A percentile compares a stretch with the other conserved stretches of the same genome.
Conservation (phyloP, 2,113 vertebrate genomes). For the Mesoclemmys tuberculata region DNA sequence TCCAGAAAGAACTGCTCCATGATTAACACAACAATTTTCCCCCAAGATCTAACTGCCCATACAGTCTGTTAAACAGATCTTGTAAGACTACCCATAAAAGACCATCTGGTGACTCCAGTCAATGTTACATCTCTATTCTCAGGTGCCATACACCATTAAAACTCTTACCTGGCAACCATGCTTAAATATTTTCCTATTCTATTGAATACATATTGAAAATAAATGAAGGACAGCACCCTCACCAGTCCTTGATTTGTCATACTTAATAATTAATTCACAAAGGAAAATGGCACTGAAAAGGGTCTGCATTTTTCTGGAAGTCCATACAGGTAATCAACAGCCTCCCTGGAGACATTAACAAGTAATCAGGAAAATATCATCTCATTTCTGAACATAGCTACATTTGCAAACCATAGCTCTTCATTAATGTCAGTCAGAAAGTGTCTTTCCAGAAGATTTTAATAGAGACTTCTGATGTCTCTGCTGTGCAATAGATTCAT, state of each 20-base stretch:
- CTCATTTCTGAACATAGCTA: not conserved
- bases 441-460: not conserved
- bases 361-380: not conserved
- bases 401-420: not conserved
- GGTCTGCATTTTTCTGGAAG: not conserved
- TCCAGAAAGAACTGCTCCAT: not conserved
- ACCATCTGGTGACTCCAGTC: not conserved
- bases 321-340: not conserved
- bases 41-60: not conserved
- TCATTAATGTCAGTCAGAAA: not conserved
- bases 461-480: not conserved
- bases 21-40: not conserved
- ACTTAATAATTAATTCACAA: not conserved
- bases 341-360: not conserved
- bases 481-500: not conserved
- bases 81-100: not conserved
- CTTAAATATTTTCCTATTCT: not conserved
- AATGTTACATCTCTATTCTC: not conserved
- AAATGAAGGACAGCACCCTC: not conserved
- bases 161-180: not conserved
- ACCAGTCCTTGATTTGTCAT: fast-evolving
- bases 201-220: not conserved
- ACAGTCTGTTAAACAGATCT: not conserved
- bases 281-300: not conserved
- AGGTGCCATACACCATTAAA: not conserved